Evolutionary conservation across 37 sponge, comb jelly and placozoan genomes (phyloP), one percentile per base, ranked within the genome.

Genomic region (Geodia barretti): DNA sequence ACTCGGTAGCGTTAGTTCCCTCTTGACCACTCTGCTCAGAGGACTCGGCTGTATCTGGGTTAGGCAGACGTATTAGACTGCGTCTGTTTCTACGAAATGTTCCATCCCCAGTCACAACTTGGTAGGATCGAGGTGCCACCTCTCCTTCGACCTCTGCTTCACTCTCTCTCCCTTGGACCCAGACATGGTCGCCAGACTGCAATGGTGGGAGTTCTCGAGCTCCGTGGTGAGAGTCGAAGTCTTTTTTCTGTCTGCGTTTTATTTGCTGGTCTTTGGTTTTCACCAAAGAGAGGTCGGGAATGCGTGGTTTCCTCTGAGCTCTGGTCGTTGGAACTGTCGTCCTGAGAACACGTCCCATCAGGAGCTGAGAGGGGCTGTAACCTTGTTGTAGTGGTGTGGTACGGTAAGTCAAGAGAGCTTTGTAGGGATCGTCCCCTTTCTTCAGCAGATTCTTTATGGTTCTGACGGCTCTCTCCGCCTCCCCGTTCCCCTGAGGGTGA

Each of bases 371-470:
- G 11, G 88, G 88, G 59, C 72, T 76, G 63, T 69, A 82, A 36
- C 69, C 78, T 19, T 62, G 74, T 0, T 63, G 28, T 32, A 84
- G 72, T 25, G 89, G 79, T 24, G 84, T 84, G 23, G 59, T 36
- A 62, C 84, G 58, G 62, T 89, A 83, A 11, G 78, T 77, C 17
- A 88, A 41, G 58, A 88, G 26, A 70, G 72, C 78, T 20, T 60
- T 36, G 66, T 60, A 70, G 63, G 79, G 79, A 59, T 82, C 19
- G 60, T 11, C 60, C 19, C 60, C 60, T 19, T 19, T 58, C 19
- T n/a, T n/a, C n/a, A n/a, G n/a, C n/a, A n/a, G n/a, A n/a, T n/a
- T n/a, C n/a, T n/a, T n/a, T n/a, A n/a, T n/a, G n/a, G n/a, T n/a
- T n/a, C n/a, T n/a, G n/a, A n/a, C n/a, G n/a, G n/a, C n/a, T n/a